phyloP scores from a whole-genome alignment of 2,797 vertebrate genomes.

The Erethizon dorsatum region DNA sequence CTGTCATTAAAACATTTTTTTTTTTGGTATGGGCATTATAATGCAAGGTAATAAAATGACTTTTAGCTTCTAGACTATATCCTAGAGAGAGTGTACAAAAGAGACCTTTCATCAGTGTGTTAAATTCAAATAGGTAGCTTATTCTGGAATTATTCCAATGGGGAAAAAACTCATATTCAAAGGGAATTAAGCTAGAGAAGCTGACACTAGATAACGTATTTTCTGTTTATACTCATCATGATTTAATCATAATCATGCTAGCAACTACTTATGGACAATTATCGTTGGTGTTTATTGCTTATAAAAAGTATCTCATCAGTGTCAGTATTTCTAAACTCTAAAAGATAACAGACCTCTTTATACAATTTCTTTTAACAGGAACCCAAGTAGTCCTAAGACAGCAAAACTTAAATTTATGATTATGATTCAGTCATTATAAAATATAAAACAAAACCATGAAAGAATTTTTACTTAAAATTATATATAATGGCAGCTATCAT shows the following conservation, averaged over 20 bases:
- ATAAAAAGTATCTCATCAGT: neutral
- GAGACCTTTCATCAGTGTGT: neutral
- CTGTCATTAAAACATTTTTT: neutral
- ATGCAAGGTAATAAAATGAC: neutral
- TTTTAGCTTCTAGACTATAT: neutral
- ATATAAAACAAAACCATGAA: neutral
- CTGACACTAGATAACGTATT: fast-evolving
- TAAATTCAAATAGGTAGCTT: neutral
- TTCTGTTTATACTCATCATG: neutral
- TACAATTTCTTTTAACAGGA: neutral
- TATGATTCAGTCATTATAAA: slow-evolving; percentile 4
- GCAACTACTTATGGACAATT: neutral
- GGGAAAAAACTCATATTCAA: neutral
- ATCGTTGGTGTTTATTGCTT: neutral
- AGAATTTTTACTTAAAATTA: slow-evolving; percentile 18
- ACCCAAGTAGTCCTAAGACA: neutral
- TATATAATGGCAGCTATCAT: neutral
- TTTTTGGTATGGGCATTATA: neutral
- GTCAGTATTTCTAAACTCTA: neutral
- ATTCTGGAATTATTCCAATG: neutral
- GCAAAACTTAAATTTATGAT: neutral
- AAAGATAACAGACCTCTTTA: neutral
- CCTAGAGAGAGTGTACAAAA: neutral
- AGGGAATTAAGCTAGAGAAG: neutral
- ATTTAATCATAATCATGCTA: neutral